Base-by-base conservation (phyloP, 2,888 invertebrate genomes). In the Chorisops tibialis region DNA sequence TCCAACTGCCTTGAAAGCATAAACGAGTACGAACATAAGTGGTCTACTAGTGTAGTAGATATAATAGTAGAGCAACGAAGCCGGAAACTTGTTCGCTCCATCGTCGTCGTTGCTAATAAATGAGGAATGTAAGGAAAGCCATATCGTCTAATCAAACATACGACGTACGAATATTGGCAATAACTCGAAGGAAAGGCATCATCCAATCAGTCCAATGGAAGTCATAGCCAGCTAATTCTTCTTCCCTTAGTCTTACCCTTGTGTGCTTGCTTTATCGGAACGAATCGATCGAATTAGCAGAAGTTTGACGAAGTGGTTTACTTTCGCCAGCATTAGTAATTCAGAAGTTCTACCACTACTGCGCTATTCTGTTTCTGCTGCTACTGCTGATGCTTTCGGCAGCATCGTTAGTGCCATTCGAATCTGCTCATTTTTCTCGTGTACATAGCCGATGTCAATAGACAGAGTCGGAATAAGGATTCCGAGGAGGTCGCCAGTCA, bases 121-220 rank as follows among this genome's bases (percentile, higher is more conserved):
- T 54, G 54, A 24, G 41, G 41, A 54, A 43, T 54, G 41, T 43
- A 52, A 24, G 54, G 41, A 6, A 54, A 54, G 22, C 12, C 22
- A 7, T 9, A 54, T 54, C 54, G 54, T 41, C 54, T 54, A 54
- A 54, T 54, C 54, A 54, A 54, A 54, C 54, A 54, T 39, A 54
- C 54, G 54, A 54, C 41, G 54, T 41, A 54, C 54, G 39, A 54
- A 54, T 54, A 54, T 54, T 54, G 54, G 41, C 41, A 54, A 54
- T 54, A 41, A 39, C 54, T 54, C 41, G 24, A 54, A 43, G n/a
- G 54, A 54, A 54, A 54, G 54, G 24, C 54, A 54, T 54, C 54
- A 50, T 16, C 54, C 54, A 54, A 43, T 43, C 41, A 54, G 54
- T 19, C 43, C 54, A 54, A 54, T 43, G 41, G 54, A 22, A 54